Conservation (phyloP, 2,888 invertebrate genomes). For the Teleogryllus oceanicus region DNA sequence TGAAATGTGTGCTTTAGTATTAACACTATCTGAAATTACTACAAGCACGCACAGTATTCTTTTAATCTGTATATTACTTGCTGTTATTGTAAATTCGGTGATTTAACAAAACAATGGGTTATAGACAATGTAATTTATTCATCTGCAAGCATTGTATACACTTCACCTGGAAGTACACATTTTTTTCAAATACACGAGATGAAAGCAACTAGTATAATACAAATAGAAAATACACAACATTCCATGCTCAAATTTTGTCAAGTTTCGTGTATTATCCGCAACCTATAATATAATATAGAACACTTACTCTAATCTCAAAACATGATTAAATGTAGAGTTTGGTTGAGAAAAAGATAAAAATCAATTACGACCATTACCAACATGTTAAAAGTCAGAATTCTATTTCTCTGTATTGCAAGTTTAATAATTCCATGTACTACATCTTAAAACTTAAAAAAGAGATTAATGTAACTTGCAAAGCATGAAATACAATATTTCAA, state of each 20-base stretch:
- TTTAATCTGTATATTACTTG: no score
- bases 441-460: background rate
- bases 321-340: background rate
- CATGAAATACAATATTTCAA: background rate
- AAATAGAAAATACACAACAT: background rate
- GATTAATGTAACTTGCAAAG: background rate
- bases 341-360: background rate
- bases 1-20: no score
- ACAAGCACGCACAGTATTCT: no score
- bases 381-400: no score
- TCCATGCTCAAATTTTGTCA: background rate
- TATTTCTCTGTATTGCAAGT: no score
- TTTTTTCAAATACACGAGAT: background rate
- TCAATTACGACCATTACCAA: background rate
- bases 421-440: no score
- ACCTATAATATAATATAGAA: background rate
- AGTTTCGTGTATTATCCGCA: background rate
- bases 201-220: constrained; percentile 10
- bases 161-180: constrained; percentile 1
- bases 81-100: no score
- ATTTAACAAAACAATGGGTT: no score
- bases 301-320: background rate
- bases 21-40: no score
- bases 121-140: background rate
- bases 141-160: background rate